Conservation (phyloP, 2,797 vertebrate genomes). For the Capromys pilorides region DNA sequence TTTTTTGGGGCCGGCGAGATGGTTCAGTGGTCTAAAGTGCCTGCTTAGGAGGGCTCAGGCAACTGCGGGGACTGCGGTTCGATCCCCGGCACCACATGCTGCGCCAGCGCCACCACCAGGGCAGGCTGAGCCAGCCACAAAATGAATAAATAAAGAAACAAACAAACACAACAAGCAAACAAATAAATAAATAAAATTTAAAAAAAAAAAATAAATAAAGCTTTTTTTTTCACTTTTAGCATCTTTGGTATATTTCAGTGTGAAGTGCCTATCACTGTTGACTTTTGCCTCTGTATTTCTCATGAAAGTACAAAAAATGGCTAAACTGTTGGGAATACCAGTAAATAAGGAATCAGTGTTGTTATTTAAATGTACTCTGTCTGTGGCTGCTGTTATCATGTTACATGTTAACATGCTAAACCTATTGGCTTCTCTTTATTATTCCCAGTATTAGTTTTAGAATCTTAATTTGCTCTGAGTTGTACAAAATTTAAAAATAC, state of each 20-base stretch:
- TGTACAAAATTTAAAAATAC: background rate
- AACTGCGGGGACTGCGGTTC: no score
- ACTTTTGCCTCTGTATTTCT: slow-evolving; percentile 4
- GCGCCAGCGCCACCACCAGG: no score
- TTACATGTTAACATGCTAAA: slow-evolving; percentile 16
- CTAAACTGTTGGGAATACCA: background rate
- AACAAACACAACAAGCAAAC: no score
- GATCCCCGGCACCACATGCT: no score
- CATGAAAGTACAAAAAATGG: background rate
- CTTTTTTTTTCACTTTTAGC: slow-evolving; percentile 39
- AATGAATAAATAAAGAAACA: no score
- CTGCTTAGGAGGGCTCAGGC: no score
- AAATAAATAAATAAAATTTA: no score
- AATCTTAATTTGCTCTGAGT: slow-evolving; percentile 55
- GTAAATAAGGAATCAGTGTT: slow-evolving; percentile 10
- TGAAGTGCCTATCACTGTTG: background rate
- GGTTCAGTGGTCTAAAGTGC: no score
- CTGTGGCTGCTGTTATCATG: background rate
- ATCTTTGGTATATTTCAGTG: slow-evolving; percentile 5
- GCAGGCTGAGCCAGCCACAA: no score
- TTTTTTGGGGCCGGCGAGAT: no score
- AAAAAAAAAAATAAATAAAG: no score
- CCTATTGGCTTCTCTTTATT: slow-evolving; percentile 33
- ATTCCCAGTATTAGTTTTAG: slow-evolving; percentile 4
- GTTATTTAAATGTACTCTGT: slow-evolving; percentile 14